Conservation (phyloP, 2,113 vertebrate species). For the Pituophis catenifer region DNA sequence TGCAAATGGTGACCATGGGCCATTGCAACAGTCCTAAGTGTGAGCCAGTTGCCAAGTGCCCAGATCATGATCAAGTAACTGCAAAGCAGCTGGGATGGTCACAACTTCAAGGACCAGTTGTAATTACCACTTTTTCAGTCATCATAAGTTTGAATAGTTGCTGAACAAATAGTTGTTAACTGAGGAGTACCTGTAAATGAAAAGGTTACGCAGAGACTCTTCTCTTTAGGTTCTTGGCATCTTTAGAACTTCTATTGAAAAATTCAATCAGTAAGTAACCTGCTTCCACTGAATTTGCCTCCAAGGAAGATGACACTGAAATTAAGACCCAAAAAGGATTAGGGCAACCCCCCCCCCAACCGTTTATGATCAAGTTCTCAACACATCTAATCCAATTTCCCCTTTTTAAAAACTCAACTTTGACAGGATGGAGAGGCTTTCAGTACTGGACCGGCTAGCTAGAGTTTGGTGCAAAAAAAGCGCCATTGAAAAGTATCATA, state of each 20-base stretch:
- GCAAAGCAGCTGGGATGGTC: not conserved
- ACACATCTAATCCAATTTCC: not conserved
- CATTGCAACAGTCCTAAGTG: not conserved
- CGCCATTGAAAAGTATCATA: not conserved
- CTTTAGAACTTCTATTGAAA: not conserved
- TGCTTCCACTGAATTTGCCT: not conserved
- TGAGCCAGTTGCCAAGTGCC: not conserved
- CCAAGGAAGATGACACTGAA: not conserved
- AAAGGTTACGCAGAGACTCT: not conserved
- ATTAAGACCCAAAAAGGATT: not conserved
- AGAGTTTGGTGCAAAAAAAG: not conserved
- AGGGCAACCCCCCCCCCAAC: rapidly evolving
- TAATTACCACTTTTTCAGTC: not conserved
- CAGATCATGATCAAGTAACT: not conserved
- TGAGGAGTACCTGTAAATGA: not conserved
- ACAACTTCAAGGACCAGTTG: not conserved
- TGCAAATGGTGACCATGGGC: not conserved
- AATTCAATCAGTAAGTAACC: not conserved
- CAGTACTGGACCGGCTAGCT: not conserved
- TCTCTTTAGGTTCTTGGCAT: not conserved
- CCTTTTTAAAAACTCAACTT: not conserved
- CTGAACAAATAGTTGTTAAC: not conserved
- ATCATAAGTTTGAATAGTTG: not conserved
- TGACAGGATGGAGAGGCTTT: not conserved
- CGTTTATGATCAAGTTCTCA: not conserved